phyloP scores from a whole-genome alignment of 2,113 vertebrate species.

The Seriola aureovittata region DNA sequence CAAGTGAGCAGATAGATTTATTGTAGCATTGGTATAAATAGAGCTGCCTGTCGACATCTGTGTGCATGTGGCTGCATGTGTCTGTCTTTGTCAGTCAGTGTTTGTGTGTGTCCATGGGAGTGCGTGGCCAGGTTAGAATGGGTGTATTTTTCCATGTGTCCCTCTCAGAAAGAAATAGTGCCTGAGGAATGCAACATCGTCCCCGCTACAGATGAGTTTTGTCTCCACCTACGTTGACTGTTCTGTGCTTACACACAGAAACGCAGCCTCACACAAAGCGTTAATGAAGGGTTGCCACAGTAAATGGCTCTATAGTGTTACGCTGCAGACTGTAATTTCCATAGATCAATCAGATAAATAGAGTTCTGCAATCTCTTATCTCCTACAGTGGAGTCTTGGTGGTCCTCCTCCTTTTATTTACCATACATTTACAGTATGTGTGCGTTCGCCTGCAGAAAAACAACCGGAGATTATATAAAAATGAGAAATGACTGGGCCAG shows the following conservation, averaged over 20 bases:
- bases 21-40: slow-evolving; percentile 76
- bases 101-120: slow-evolving; percentile 8
- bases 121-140: slow-evolving; percentile 53
- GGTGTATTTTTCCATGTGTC: slow-evolving; percentile 68
- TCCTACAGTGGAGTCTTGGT: slow-evolving; percentile 44
- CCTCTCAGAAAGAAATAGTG: slow-evolving; percentile 60
- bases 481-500: slow-evolving; percentile 21
- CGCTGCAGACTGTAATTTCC: slow-evolving; percentile 60
- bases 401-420: slow-evolving; percentile 42
- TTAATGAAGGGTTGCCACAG: slow-evolving; percentile 74
- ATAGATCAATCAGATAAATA: slow-evolving; percentile 61
- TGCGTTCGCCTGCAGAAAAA: slow-evolving; percentile 17
- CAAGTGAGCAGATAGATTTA: slow-evolving; percentile 78
- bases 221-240: slow-evolving; percentile 68
- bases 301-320: slow-evolving; percentile 60
- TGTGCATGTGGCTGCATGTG: slow-evolving; percentile 73
- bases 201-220: slow-evolving; percentile 51
- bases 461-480: slow-evolving; percentile 20
- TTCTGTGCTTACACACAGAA: slow-evolving; percentile 53
- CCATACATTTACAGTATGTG: not conserved
- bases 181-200: slow-evolving; percentile 67
- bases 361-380: slow-evolving; percentile 31
- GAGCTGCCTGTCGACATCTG: slow-evolving; percentile 72
- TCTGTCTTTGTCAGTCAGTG: slow-evolving; percentile 58
- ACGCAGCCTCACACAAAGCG: slow-evolving; percentile 42